Conservation (phyloP, 2,797 vertebrate genomes). For the Myiothlypis chrysogaster region DNA sequence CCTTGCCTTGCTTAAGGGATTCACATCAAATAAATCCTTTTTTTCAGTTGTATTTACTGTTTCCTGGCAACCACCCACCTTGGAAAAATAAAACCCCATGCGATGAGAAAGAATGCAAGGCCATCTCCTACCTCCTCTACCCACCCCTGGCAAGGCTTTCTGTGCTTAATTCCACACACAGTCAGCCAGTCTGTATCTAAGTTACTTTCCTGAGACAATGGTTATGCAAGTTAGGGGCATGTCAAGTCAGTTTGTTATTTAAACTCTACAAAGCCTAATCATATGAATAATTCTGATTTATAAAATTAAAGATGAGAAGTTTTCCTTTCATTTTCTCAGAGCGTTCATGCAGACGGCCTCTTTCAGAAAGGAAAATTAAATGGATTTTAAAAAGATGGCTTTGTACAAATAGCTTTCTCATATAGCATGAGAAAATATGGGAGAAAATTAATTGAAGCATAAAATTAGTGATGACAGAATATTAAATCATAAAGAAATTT, state of each 20-base stretch:
- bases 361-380: slow-evolving; percentile 15
- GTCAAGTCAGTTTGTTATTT: slow-evolving; percentile 30
- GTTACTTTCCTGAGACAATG: not conserved
- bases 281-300: slow-evolving; percentile 47
- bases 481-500: not conserved
- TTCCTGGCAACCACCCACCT: slow-evolving; percentile 24
- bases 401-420: not conserved
- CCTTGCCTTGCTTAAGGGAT: rapidly evolving
- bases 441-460: not conserved
- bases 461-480: not conserved
- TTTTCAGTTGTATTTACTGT: slow-evolving; percentile 13
- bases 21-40: not conserved
- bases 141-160: not conserved
- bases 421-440: not conserved
- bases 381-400: not conserved
- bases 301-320: slow-evolving; percentile 41
- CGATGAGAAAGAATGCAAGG: not conserved
- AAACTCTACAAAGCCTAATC: slow-evolving; percentile 50
- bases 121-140: not conserved
- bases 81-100: not conserved
- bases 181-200: not conserved
- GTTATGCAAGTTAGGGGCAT: slow-evolving; percentile 37
- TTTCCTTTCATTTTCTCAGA: slow-evolving; percentile 18
- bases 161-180: not conserved
- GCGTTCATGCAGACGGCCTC: not conserved